Evolutionary conservation across 2,888 invertebrate genomes (phyloP).

Genomic region (Steinernema scapterisci): DNA sequence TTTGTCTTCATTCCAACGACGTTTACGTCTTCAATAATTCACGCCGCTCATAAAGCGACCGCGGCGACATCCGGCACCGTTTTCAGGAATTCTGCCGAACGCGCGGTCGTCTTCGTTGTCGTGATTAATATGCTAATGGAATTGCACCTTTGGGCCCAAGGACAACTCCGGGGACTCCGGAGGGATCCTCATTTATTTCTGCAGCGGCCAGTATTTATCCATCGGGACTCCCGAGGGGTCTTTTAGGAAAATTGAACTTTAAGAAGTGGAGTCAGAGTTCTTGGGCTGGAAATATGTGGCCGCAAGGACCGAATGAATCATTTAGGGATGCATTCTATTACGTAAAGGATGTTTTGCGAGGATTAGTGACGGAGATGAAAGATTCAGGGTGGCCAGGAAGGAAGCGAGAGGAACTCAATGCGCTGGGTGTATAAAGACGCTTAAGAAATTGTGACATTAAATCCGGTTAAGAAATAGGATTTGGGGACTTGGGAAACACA

Average conservation of each 20-base stretch:
- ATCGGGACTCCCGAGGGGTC: neutral
- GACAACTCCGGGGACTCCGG: neutral
- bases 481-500: too few species aligned
- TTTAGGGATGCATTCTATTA: neutral
- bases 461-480: too few species aligned
- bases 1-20: neutral
- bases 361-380: neutral
- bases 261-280: too few species aligned
- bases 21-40: neutral
- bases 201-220: neutral
- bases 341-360: neutral
- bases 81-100: neutral
- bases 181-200: conserved; percentile 6
- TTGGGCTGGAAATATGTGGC: neutral
- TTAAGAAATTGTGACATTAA: too few species aligned
- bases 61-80: conserved; percentile 15
- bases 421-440: neutral
- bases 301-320: neutral
- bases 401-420: neutral
- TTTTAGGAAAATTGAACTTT: neutral
- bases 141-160: conserved; percentile 16
- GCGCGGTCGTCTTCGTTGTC: neutral
- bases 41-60: neutral
- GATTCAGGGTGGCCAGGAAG: too few species aligned
- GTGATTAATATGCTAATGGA: conserved; percentile 23